Evolutionary conservation across 2,888 invertebrate species (phyloP).

Genomic region (Agonopterix subpropinquella): DNA sequence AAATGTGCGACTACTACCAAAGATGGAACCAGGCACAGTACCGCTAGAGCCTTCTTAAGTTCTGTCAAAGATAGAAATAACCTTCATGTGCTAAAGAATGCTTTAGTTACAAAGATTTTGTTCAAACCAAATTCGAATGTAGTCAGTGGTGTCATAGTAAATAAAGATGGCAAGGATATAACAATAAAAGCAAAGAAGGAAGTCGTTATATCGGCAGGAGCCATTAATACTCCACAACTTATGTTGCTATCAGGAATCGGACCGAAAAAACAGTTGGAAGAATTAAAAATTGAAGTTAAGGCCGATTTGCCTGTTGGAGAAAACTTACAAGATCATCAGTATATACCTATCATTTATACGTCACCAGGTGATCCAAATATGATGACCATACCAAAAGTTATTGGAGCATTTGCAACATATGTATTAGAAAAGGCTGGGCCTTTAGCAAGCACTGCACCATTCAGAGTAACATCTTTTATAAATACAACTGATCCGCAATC

Average conservation of each 20-base stretch:
- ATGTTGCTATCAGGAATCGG: slow-evolving; percentile 73
- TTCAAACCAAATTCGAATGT: slow-evolving; percentile 56
- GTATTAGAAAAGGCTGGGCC: slow-evolving; percentile 63
- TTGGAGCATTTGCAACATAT: slow-evolving; percentile 53
- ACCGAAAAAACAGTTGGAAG: slow-evolving; percentile 41
- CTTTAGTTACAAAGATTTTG: slow-evolving; percentile 62
- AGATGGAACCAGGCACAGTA: not conserved
- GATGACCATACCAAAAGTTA: slow-evolving; percentile 28
- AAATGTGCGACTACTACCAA: slow-evolving; percentile 65
- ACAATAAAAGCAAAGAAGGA: slow-evolving; percentile 52
- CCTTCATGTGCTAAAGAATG: slow-evolving; percentile 58
- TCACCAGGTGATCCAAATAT: slow-evolving; percentile 30
- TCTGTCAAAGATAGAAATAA: no score
- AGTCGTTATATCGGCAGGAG: slow-evolving; percentile 64
- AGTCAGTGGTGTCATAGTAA: slow-evolving; percentile 52
- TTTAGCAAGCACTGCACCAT: slow-evolving; percentile 53
- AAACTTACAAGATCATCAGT: slow-evolving; percentile 70
- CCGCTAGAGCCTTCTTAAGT: no score
- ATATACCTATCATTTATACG: slow-evolving; percentile 46
- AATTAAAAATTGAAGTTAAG: slow-evolving; percentile 41
- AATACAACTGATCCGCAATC: slow-evolving; percentile 43
- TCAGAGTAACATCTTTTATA: slow-evolving; percentile 39
- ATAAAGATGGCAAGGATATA: slow-evolving; percentile 35
- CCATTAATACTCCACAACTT: slow-evolving; percentile 64
- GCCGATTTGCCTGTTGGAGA: slow-evolving; percentile 58